Evolutionary conservation across 1,140 invertebrate genomes (phyloP).

Genomic region (Caenorhabditis remanei): DNA sequence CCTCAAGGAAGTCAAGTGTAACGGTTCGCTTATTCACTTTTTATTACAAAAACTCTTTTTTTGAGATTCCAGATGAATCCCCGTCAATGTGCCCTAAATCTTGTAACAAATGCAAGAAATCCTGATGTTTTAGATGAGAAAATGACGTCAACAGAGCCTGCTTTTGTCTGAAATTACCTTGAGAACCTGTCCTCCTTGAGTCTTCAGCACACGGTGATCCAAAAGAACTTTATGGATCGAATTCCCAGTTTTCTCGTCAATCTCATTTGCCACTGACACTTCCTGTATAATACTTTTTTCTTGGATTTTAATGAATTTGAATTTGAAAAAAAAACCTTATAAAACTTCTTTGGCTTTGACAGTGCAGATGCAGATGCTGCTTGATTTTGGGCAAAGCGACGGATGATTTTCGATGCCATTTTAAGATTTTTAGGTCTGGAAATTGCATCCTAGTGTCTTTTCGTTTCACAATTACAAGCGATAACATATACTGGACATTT

Average conservation of each 20-base stretch:
- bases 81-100: conserved; percentile 18
- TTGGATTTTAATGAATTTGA: neutral
- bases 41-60: too few relatives aligned
- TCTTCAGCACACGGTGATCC: conserved; percentile 58
- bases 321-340: conserved; percentile 60
- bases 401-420: neutral
- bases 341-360: conserved; percentile 57
- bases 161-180: neutral
- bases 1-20: neutral
- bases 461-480: neutral
- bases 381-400: conserved; percentile 12
- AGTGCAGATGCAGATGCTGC: conserved; percentile 54
- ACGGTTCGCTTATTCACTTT: neutral
- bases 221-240: conserved; percentile 30
- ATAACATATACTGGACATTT: neutral
- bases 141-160: neutral
- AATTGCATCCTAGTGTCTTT: too few relatives aligned
- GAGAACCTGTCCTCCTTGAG: conserved; percentile 41
- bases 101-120: neutral
- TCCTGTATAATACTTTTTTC: conserved; percentile 42
- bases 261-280: conserved; percentile 49
- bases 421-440: neutral
- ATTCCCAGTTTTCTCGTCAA: conserved; percentile 21
- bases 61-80: neutral
- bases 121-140: neutral